Base-by-base conservation (phyloP, 2,888 invertebrate genomes). In the Acrobasis repandana region DNA sequence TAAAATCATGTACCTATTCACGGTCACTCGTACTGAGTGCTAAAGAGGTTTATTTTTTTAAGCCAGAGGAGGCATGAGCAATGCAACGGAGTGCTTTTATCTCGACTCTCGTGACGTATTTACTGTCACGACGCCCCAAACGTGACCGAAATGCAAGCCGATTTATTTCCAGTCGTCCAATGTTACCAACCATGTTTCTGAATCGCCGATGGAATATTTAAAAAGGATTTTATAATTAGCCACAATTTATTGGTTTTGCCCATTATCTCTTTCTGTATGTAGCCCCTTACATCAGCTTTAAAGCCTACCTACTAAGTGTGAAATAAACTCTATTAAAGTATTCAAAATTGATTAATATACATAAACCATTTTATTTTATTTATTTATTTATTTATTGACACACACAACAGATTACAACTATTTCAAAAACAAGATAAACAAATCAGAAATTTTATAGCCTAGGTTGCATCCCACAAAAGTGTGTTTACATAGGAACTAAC, bases 131-230 rank as follows among this genome's bases (percentile, higher is more conserved):
- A 88, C 81, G 74, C 74, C 72, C 73, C 73, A 76, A 76, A 91
- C 91, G 91, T 92, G 91, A 91, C 90, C 81, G 77, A 85, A 88
- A 90, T 90, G 80, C 80, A 77, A 77, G 79, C 74, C 77, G 82
- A 83, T 87, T 87, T 85, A 83, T 86, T 82, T 75, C 72, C 49
- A 58, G 18, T n/a, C 34, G 2, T 58, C 15, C 49, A 33, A 54
- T 54, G 54, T 54, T 48, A 11, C 48, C 16, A 58, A 48, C 58
- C 58, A n/a, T 58, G 58, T 49, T 58, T 49, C 49, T 48, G 34
- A 57, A 16, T 57, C 49, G 38, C 34, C 18, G 36, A 36, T 58
- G 38, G 58, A 58, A 58, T 58, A 49, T 38, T 15, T 50, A 49
- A 34, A 43, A 43, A 14, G 43, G 14, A 38, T 18, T 56, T 56